phyloP scores from a whole-genome alignment of 2,797 vertebrate species.

The Pipistrellus pipistrellus region DNA sequence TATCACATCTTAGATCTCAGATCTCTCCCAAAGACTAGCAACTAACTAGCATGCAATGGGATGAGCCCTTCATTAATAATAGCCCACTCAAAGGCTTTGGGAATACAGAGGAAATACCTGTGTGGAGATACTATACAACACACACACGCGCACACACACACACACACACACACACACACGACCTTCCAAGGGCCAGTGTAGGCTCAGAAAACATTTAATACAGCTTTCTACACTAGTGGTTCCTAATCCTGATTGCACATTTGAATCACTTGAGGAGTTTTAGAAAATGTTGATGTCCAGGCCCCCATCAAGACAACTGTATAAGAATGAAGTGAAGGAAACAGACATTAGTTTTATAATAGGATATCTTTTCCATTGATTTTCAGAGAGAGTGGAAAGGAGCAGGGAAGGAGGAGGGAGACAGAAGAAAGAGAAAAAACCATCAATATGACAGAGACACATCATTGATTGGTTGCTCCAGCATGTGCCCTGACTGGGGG shows the following conservation, averaged over 20 bases:
- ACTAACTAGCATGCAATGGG: slow-evolving; percentile 1
- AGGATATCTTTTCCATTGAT: too few species aligned
- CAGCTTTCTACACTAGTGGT: background rate
- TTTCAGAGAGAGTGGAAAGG: too few species aligned
- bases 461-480: too few species aligned
- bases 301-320: background rate
- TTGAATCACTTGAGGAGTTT: background rate
- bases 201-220: slow-evolving; percentile 16
- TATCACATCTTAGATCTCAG: background rate
- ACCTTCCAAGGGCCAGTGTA: background rate
- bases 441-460: too few species aligned
- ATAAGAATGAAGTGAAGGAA: background rate
- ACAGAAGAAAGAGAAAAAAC: too few species aligned
- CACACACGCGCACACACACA: background rate
- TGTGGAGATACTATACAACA: background rate
- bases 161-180: background rate
- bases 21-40: background rate
- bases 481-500: too few species aligned
- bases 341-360: background rate
- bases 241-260: background rate
- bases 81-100: background rate
- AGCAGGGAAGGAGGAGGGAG: too few species aligned
- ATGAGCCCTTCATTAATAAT: background rate
- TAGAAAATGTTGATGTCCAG: slow-evolving; percentile 7
- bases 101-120: slow-evolving; percentile 20